Percentiles rank a stretch among this genome's conserved stretches.
These are phyloP conservation scores for Agrilus cyanescens DNA, from an alignment of 2,888 invertebrate genomes.

Conservation along the genomic window DNA sequence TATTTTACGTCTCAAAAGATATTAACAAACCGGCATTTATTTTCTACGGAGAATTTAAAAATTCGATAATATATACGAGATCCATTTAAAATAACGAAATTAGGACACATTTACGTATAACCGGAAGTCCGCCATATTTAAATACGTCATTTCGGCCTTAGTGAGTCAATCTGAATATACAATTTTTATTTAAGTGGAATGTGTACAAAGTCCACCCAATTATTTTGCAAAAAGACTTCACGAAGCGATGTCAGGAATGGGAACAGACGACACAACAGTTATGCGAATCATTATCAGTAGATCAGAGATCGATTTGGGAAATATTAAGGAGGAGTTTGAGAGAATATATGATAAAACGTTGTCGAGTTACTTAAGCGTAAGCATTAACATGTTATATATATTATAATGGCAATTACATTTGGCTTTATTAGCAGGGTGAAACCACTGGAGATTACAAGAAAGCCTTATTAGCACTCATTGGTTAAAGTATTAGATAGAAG, in stretches of 20 bases:
- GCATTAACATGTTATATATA: not conserved
- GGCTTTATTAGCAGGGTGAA: conserved; percentile 40
- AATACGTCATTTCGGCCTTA: too few species aligned
- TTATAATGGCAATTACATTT: conserved; percentile 2
- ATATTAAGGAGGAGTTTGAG: not conserved
- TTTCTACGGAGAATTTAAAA: too few species aligned
- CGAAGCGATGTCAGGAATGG: not conserved
- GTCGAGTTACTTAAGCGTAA: not conserved
- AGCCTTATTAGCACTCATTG: conserved; percentile 46
- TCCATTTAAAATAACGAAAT: too few species aligned
- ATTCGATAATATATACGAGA: too few species aligned
- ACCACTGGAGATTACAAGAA: conserved; percentile 56
- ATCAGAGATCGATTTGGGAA: not conserved
- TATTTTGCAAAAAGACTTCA: not conserved
- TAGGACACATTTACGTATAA: too few species aligned
- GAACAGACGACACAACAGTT: not conserved
- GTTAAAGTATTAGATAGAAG: conserved; percentile 18
- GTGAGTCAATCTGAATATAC: too few species aligned
- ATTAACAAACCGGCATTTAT: too few species aligned
- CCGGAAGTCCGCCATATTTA: too few species aligned
- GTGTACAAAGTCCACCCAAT: not conserved
- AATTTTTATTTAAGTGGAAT: not conserved
- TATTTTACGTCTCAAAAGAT: too few species aligned
- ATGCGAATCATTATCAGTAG: not conserved
- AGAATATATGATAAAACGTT: not conserved